phyloP scores from a whole-genome alignment of 1,140 invertebrate species.

The Diorhabda carinulata region DNA sequence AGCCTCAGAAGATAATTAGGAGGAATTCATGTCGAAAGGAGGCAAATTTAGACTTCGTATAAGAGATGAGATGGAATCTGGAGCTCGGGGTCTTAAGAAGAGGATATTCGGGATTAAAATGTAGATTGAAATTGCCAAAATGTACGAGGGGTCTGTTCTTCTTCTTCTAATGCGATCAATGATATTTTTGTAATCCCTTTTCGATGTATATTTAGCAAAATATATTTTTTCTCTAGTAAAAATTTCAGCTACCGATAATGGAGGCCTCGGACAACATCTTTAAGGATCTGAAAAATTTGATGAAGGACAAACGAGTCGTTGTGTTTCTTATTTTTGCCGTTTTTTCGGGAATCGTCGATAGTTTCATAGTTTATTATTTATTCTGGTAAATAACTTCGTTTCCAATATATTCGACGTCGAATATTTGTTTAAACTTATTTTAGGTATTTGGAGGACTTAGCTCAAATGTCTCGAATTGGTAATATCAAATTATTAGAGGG shows the following conservation, averaged over 20 bases:
- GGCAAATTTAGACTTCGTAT: no score
- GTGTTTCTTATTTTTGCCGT: constrained; percentile 67
- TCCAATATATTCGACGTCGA: not conserved
- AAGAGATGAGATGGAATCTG: no score
- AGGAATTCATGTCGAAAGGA: no score
- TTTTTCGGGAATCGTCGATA: constrained; percentile 68
- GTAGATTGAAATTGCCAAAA: no score
- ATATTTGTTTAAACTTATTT: not conserved
- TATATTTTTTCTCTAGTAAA: constrained; percentile 1
- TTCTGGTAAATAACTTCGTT: constrained; percentile 60
- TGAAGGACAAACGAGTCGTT: constrained; percentile 58
- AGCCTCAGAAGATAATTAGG: no score
- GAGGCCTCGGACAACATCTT: constrained; percentile 61
- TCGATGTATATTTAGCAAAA: not conserved
- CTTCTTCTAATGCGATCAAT: no score
- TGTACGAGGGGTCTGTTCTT: no score
- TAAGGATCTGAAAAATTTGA: constrained; percentile 56
- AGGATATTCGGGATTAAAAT: no score
- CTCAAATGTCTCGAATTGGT: constrained; percentile 55
- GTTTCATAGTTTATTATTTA: constrained; percentile 74
- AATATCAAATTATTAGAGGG: constrained; percentile 74
- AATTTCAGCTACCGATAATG: constrained; percentile 62
- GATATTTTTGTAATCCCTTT: no score
- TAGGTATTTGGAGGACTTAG: constrained; percentile 72
- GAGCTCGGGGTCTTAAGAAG: no score